phyloP scores from a whole-genome alignment of 2,888 invertebrate species.

The Leptinotarsa tumamoca region DNA sequence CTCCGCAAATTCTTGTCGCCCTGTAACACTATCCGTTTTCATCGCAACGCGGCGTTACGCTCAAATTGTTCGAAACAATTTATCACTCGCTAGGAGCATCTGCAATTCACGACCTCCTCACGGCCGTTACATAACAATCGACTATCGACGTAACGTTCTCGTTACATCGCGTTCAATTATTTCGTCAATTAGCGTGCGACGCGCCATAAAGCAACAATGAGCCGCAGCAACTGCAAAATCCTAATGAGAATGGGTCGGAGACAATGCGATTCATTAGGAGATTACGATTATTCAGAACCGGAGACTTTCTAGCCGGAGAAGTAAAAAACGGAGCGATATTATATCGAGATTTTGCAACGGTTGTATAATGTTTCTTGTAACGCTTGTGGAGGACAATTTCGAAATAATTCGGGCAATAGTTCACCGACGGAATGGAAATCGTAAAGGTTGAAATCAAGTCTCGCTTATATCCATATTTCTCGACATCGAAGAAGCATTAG shows the following conservation, averaged over 20 bases:
- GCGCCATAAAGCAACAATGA: background rate
- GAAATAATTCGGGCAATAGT: background rate
- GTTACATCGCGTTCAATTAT: constrained; percentile 13
- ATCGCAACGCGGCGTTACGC: background rate
- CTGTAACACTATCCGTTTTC: background rate
- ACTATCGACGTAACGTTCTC: constrained; percentile 7
- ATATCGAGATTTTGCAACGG: constrained; percentile 19
- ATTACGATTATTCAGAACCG: background rate
- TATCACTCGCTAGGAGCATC: background rate
- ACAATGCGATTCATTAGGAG: background rate
- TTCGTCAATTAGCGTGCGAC: constrained; percentile 16
- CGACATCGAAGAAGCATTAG: too few relatives aligned
- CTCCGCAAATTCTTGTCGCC: background rate
- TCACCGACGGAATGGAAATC: background rate
- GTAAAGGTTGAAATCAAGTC: too few relatives aligned
- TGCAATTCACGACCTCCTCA: background rate
- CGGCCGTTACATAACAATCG: background rate
- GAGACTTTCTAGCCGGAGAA: background rate
- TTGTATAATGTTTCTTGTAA: constrained; percentile 7
- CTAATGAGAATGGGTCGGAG: background rate
- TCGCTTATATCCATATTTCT: too few relatives aligned
- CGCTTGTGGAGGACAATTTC: background rate
- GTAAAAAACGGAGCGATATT: background rate
- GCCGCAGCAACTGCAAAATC: background rate
- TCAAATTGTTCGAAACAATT: background rate